Evolutionary conservation across 2,797 vertebrate species (phyloP), one percentile per base, ranked within the genome.

Genomic region (Pyrocephalus nanus): DNA sequence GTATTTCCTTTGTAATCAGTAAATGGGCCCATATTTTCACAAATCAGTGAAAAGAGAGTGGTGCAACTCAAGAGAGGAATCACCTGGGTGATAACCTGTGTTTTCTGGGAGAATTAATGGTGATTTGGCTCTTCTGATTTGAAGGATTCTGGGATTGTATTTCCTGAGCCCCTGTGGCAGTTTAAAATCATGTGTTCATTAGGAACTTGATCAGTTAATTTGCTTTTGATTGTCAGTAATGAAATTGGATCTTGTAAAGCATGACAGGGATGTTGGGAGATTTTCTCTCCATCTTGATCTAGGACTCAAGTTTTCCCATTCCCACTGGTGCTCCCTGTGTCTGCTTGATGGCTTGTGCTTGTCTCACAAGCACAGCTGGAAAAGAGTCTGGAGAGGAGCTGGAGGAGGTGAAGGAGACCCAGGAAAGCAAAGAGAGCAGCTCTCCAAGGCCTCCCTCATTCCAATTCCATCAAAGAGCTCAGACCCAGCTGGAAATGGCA

Each of bases 401-500:
- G 65, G 64, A 85, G 87, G 69, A 85, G 67, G 15, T 7, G 50
- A 92, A 62, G 76, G 78, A 88, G 88, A 57, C 55, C 67, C 65
- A 38, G 67, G 81, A 30, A 92, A 93, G 84, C 53, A 51, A 67
- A 91, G 62, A 78, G 65, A 86, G 62, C 84, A 61, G 79, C 54
- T 86, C 85, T 82, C 81, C 71, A 65, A 55, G 82, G 86, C 77
- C 38, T 54, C 70, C 74, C 91, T 94, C 83, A 22, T 83, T 87
- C 87, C 74, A 90, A 61, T 87, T 92, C 95, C 62, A 9, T 60
- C 34, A 21, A 67, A 77, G 89, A 78, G 62, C 92, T 92, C 83
- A 61, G 72, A 64, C 92, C 89, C 91, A 73, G 96, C 84, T 94
- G 94, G 89, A 96, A 95, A 74, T 1, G 12, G 9, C 40, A 17